These are phyloP conservation scores for Sminthurinus aureus DNA, from an alignment of 2,888 invertebrate genomes.

Conservation along the genomic window DNA sequence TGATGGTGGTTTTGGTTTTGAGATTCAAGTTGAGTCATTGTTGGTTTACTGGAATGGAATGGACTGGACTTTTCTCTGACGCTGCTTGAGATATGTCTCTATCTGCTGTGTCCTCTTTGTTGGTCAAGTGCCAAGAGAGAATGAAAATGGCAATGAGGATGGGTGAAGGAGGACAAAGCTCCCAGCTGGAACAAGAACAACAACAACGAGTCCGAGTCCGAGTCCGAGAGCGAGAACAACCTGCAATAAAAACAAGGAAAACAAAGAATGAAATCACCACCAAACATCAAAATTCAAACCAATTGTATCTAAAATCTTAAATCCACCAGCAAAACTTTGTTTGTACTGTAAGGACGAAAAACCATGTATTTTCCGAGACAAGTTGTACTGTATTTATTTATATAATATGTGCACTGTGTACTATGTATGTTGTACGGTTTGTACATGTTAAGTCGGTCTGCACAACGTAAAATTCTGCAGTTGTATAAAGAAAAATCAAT, in stretches of 20 bases:
- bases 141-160: no score
- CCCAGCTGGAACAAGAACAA: constrained; percentile 41
- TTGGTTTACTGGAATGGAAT: neutral
- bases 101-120: neutral
- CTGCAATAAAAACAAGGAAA: constrained; percentile 28
- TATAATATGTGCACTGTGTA: no score
- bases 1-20: neutral
- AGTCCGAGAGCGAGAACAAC: constrained; percentile 29
- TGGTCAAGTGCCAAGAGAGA: neutral
- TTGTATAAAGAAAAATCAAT: no score
- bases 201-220: constrained; percentile 39
- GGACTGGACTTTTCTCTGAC: neutral
- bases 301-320: neutral
- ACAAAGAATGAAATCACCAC: neutral
- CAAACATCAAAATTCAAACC: neutral
- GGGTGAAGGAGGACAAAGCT: no score
- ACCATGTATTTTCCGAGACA: no score
- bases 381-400: no score
- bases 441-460: no score
- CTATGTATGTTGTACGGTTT: no score
- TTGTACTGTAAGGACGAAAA: no score
- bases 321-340: no score
- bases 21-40: constrained; percentile 2
- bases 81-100: neutral
- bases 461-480: no score